A percentile compares a stretch with the other conserved stretches of the same genome.
These are phyloP conservation scores for Parelbella ahira DNA, from an alignment of 2,888 invertebrate species.

Conservation along the genomic window DNA sequence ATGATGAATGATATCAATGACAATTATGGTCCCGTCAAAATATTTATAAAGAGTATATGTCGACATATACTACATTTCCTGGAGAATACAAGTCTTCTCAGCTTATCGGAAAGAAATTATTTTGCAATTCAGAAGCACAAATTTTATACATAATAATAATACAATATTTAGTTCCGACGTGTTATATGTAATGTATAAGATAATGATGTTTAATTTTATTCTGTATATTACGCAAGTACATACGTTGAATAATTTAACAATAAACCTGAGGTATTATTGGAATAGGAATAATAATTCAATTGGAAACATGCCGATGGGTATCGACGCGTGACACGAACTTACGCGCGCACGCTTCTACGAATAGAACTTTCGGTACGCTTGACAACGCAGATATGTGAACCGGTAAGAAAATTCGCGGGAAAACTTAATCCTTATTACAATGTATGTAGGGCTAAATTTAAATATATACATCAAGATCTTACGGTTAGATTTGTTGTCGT, in stretches of 20 bases:
- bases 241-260: slow-evolving; percentile 2
- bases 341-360: slow-evolving; percentile 16
- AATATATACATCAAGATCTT: slow-evolving; percentile 8
- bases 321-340: slow-evolving; percentile 8
- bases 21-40: no score
- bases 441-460: background rate
- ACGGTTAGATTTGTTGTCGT: slow-evolving; percentile 24
- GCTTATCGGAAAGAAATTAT: no score
- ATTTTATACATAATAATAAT: no score
- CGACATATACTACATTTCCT: no score
- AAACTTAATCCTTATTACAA: slow-evolving; percentile 5
- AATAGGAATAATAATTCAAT: slow-evolving; percentile 10
- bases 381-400: slow-evolving; percentile 9
- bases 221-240: no score
- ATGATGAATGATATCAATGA: no score
- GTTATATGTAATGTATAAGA: no score
- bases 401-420: background rate
- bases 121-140: no score
- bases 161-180: no score
- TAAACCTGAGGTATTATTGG: slow-evolving; percentile 11
- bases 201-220: no score
- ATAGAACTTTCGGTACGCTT: slow-evolving; percentile 10
- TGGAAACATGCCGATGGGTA: slow-evolving; percentile 7
- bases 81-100: no score
- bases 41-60: no score